Base-by-base conservation (phyloP, 2,797 vertebrate genomes). In the Alectoris magna region DNA sequence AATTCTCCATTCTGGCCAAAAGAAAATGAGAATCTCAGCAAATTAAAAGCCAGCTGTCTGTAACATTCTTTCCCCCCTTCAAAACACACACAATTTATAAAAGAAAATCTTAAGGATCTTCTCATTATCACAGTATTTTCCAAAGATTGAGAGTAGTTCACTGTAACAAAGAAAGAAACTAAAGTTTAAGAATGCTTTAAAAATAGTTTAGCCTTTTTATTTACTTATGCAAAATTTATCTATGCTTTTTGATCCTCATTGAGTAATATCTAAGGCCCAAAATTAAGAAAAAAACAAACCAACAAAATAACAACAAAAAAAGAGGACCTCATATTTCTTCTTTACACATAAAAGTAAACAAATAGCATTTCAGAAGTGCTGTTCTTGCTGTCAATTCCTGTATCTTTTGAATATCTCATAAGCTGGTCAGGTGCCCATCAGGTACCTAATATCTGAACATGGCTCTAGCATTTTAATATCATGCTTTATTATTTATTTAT, bases 61-160 rank as follows among this genome's bases (percentile, higher is more conserved):
- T 31, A 67, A 55, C 2, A 0, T 10, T 71, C 27, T 53, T 0
- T 51, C 46, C 3, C 2, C 4, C 10, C 0, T 1, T 8, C 26
- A n/a, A 9, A 2, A 15, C 29, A 14, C 3, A n/a, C 16, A 1
- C 18, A 82, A 64, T 16, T 58, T 67, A 15, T 68, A 49, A 78
- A 86, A 66, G 8, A 66, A 60, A 75, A 43, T 2, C 3, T 34
- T 39, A 73, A 48, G 36, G 0, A 7, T 5, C 2, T 17, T 51
- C 4, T 63, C 5, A 41, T 43, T 86, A 18, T 29, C 31, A 19
- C 1, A 29, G 23, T 0, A 10, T 62, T 88, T 84, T 49, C 38
- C 22, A 41, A 86, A 58, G 9, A 16, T 3, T 22, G 74, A 64
- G 14, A 82, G 10, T 43, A 82, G 19, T 23, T 69, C 7, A 4